A percentile compares a stretch with the other conserved stretches of the same genome.
Evolutionary conservation across 2,113 vertebrate genomes (phyloP).

Genomic region (Cavia porcellus): DNA sequence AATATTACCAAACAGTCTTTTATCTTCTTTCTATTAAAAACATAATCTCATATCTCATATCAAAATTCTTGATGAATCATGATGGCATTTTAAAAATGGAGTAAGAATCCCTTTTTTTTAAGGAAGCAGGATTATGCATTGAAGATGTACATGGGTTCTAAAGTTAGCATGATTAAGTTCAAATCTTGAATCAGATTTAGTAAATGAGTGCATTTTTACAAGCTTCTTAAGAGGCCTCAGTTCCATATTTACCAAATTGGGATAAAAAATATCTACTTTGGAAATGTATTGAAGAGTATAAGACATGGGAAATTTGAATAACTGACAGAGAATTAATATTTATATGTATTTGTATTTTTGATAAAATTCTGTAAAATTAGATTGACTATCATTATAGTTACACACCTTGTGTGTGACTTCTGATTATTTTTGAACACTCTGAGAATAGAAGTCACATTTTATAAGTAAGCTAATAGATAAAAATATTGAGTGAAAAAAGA

Average conservation of each 20-base stretch:
- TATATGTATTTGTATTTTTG: background rate
- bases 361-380: background rate
- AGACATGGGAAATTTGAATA: background rate
- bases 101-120: background rate
- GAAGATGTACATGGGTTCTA: background rate
- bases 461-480: background rate
- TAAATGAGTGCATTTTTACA: background rate
- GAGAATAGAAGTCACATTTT: background rate
- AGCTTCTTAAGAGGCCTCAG: slow-evolving; percentile 18
- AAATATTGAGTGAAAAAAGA: background rate
- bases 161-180: background rate
- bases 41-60: background rate
- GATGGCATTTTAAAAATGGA: background rate
- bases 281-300: background rate
- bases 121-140: background rate
- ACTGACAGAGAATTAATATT: background rate
- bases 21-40: slow-evolving; percentile 15
- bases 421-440: background rate
- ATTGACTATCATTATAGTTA: background rate
- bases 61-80: slow-evolving; percentile 5
- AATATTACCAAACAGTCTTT: background rate
- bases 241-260: background rate
- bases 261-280: background rate
- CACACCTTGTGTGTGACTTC: background rate
- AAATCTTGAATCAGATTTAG: background rate